These are phyloP conservation scores for Heliocidaris erythrogramma DNA, from an alignment of 35 echinoderm and acorn worm genomes.

Conservation along the genomic window DNA sequence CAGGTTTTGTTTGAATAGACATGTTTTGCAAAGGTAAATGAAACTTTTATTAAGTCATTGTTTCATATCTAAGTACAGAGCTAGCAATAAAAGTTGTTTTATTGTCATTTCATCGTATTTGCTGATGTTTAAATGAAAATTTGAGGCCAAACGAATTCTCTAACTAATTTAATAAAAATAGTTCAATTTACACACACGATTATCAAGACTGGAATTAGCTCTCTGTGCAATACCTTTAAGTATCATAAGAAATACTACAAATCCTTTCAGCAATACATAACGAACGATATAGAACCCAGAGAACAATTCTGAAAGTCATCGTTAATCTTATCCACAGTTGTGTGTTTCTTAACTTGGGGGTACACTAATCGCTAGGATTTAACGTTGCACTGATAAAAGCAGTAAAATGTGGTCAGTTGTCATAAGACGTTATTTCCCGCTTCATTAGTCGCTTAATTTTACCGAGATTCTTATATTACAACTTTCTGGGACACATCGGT, in stretches of 20 bases:
- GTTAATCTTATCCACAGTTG: not conserved
- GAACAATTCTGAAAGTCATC: not conserved
- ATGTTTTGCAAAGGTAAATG: no score
- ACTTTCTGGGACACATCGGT: not conserved
- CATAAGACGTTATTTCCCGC: not conserved
- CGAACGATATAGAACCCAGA: not conserved
- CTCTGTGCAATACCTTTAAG: no score
- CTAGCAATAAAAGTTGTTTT: no score
- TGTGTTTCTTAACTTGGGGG: not conserved
- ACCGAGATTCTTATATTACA: not conserved
- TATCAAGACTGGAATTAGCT: not conserved
- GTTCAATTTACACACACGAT: not conserved
- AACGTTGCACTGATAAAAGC: not conserved
- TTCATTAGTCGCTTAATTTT: not conserved
- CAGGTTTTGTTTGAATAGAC: no score
- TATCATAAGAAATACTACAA: not conserved
- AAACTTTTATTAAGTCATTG: no score
- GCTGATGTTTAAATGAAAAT: no score
- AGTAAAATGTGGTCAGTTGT: not conserved
- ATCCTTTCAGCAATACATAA: not conserved
- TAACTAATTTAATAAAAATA: no score
- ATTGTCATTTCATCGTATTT: no score
- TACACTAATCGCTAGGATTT: not conserved
- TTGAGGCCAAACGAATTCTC: no score
- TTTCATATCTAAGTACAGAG: no score